A percentile compares a stretch with the other conserved stretches of the same genome.
These are phyloP conservation scores for Sarcophaga carnaria DNA, from an alignment of 2,888 invertebrate species.

Conservation along the genomic window DNA sequence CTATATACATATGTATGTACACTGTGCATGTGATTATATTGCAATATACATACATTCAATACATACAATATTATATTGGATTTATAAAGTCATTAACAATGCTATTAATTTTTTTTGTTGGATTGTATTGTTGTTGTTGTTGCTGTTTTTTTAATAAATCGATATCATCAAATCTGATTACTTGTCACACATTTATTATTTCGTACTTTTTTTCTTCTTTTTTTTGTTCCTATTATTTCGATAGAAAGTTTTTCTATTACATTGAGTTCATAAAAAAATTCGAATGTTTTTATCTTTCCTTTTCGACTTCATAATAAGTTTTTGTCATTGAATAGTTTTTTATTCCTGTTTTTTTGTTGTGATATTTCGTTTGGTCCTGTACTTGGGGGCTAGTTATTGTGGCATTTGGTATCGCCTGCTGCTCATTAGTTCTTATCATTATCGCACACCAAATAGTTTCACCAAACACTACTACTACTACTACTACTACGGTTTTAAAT, in stretches of 20 bases:
- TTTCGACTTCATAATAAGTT: conserved; percentile 39
- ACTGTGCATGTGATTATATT: no score
- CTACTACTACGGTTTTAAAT: no score
- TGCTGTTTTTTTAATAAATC: not conserved
- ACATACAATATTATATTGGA: not conserved
- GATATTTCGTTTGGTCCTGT: not conserved
- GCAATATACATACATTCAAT: no score
- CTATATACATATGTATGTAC: no score
- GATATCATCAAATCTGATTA: conserved; percentile 44
- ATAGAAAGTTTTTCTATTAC: not conserved
- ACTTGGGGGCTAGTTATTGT: conserved; percentile 22
- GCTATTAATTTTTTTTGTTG: not conserved
- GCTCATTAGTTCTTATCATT: conserved; percentile 54
- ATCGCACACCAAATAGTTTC: conserved; percentile 4
- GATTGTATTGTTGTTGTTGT: not conserved
- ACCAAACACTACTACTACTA: no score
- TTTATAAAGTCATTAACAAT: conserved; percentile 20
- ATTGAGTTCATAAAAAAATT: not conserved
- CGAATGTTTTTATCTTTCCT: not conserved
- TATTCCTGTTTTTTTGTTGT: not conserved
- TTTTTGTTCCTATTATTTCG: not conserved
- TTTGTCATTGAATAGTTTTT: conserved; percentile 11
- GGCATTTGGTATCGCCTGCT: conserved; percentile 24
- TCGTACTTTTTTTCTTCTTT: not conserved
- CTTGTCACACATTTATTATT: conserved; percentile 19